Evolutionary conservation across 37 sponge, comb jelly and placozoan species (phyloP).

Genomic region (Aphrocallistes beatrix): DNA sequence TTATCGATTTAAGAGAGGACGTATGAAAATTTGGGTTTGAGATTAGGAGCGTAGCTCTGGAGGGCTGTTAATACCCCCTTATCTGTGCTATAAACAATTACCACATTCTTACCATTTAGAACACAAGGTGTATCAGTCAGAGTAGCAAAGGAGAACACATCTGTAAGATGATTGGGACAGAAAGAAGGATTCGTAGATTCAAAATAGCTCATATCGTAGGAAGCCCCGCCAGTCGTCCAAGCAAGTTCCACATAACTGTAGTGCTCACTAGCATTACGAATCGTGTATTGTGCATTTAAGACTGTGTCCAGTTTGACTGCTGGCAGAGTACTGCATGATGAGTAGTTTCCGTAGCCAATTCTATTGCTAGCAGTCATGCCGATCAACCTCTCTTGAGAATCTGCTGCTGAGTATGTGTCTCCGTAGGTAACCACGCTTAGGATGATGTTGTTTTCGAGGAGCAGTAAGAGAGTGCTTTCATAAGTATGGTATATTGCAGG

Average conservation of each 20-base stretch:
- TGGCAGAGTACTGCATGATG: background rate
- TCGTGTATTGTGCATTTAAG: background rate
- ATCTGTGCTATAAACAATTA: too few species aligned
- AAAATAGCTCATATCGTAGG: conserved; percentile 18
- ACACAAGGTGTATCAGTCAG: background rate
- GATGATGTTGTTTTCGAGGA: background rate
- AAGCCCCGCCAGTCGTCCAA: background rate
- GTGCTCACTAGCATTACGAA: background rate
- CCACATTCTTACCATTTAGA: conserved; percentile 2
- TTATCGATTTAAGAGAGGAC: too few species aligned
- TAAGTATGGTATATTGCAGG: background rate
- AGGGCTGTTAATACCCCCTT: too few species aligned
- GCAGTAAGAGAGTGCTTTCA: background rate
- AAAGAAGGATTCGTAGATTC: background rate
- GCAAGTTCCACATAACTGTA: background rate
- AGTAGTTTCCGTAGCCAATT: background rate
- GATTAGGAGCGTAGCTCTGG: too few species aligned
- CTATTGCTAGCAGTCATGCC: conserved; percentile 8
- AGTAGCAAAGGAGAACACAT: background rate
- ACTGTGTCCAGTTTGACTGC: background rate
- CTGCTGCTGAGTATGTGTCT: background rate
- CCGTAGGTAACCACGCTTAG: background rate
- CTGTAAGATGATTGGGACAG: background rate
- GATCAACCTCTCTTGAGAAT: background rate
- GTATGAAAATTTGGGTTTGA: too few species aligned